Percentiles rank a stretch among this genome's conserved stretches.
Evolutionary conservation across 2,797 vertebrate genomes (phyloP).

Genomic region (Moxostoma hubbsi): DNA sequence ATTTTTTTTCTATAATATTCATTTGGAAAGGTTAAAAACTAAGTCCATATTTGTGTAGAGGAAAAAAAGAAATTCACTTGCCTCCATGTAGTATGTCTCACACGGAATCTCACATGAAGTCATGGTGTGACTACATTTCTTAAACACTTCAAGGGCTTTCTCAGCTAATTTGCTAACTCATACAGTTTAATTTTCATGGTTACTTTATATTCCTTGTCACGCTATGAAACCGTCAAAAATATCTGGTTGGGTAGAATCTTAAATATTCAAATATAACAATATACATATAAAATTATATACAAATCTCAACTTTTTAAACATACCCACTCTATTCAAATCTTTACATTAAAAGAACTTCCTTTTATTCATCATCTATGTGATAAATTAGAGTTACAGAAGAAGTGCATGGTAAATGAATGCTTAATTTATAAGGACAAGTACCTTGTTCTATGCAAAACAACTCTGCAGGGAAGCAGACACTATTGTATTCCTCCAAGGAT

Average conservation of each 20-base stretch:
- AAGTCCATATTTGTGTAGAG: background rate
- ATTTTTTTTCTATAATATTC: background rate
- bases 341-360: no score
- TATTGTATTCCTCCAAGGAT: slow-evolving; percentile 46
- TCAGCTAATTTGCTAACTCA: background rate
- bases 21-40: no score
- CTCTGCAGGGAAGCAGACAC: slow-evolving; percentile 65
- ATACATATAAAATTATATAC: no score
- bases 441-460: slow-evolving; percentile 53
- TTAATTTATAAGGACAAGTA: slow-evolving; percentile 20
- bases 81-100: slow-evolving; percentile 40
- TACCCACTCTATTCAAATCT: no score
- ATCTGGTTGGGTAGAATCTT: no score
- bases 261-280: background rate
- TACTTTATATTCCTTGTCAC: background rate
- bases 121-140: slow-evolving; percentile 22
- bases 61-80: background rate
- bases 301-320: no score
- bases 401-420: background rate
- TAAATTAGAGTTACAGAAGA: background rate
- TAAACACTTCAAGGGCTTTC: background rate
- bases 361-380: background rate
- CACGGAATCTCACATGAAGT: slow-evolving; percentile 33
- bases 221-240: background rate
- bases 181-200: slow-evolving; percentile 16